phyloP scores from a whole-genome alignment of 2,113 vertebrate species.

The Piprites chloris region DNA sequence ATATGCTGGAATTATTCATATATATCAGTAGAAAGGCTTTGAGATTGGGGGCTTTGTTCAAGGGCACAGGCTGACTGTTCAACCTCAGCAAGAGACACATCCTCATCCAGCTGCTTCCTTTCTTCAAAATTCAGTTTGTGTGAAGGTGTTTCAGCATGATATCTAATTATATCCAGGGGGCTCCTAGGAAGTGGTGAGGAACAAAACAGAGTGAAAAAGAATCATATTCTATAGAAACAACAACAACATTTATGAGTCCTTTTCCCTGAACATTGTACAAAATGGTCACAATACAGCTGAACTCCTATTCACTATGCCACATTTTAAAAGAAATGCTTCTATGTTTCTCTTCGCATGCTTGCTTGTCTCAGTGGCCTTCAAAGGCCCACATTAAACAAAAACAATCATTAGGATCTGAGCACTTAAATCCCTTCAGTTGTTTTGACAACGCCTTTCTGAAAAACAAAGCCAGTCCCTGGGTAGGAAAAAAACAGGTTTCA shows the following conservation, averaged over 20 bases:
- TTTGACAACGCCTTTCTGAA: not conserved
- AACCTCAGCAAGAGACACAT: constrained; percentile 29
- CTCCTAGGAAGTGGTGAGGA: constrained; percentile 36
- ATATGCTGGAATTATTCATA: not conserved
- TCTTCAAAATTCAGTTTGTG: constrained; percentile 48
- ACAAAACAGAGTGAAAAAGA: constrained; percentile 1
- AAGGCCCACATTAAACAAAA: not conserved
- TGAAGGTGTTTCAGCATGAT: constrained; percentile 24
- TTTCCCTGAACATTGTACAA: not conserved
- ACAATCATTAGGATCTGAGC: not conserved
- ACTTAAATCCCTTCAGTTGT: not conserved
- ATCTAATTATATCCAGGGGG: constrained; percentile 41
- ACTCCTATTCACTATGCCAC: not conserved
- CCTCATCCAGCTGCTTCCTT: constrained; percentile 38
- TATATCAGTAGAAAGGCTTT: constrained; percentile 19
- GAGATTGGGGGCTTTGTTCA: not conserved
- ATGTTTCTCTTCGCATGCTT: not conserved
- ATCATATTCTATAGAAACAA: not conserved
- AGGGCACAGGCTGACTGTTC: constrained; percentile 42
- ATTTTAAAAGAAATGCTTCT: not conserved
- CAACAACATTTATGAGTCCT: not conserved
- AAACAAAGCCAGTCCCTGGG: not conserved
- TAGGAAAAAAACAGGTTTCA: not conserved
- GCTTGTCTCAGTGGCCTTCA: not conserved
- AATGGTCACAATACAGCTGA: not conserved